Evolutionary conservation across 2,888 invertebrate genomes (phyloP).

Genomic region (Frankliniella intonsa): DNA sequence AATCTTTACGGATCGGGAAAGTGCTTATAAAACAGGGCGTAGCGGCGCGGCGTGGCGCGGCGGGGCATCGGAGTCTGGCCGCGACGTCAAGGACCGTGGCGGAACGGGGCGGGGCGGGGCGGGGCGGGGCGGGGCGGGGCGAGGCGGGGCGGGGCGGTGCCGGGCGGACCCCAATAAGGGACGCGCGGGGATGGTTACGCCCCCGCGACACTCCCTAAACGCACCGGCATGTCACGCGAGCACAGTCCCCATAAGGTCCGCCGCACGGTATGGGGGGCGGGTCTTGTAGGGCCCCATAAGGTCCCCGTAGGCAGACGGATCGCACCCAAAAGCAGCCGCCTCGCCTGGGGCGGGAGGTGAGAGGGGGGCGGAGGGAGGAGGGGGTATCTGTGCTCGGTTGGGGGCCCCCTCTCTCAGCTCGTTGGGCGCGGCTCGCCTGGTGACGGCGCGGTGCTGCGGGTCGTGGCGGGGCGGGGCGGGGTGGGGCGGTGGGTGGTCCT

Average conservation of each 20-base stretch:
- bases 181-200: no score
- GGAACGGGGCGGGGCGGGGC: not conserved
- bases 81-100: not conserved
- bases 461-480: no score
- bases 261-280: no score
- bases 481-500: no score
- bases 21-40: conserved; percentile 6
- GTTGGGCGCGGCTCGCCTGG: not conserved
- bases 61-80: not conserved
- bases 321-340: not conserved
- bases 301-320: no score
- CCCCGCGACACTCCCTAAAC: no score
- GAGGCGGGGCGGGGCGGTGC: not conserved
- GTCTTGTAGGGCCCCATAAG: no score
- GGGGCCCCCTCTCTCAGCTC: not conserved
- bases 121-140: not conserved
- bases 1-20: conserved; percentile 22
- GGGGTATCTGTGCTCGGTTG: no score
- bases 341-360: not conserved
- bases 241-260: no score
- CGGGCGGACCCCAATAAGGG: not conserved
- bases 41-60: not conserved
- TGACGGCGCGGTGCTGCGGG: no score
- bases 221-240: no score
- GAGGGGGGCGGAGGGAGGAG: not conserved